Base-by-base conservation (phyloP, 2,888 invertebrate species). In the Melipona bicolor region DNA sequence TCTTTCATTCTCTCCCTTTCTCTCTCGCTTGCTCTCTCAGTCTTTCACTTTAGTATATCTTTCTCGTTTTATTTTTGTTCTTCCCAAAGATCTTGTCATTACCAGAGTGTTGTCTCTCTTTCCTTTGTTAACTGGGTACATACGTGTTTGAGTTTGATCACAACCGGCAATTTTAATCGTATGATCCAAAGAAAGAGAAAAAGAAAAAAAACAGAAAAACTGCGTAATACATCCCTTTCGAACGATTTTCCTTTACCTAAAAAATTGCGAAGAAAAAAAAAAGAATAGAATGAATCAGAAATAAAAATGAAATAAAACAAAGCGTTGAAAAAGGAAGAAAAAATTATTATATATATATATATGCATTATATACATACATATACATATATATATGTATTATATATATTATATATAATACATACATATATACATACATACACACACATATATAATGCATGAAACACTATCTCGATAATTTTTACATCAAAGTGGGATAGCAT, bases 191-290 rank as follows among this genome's bases (percentile, higher is more conserved):
- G 9, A 6, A 43, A 0, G 1, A 9, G 50, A 86, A 83, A n/a
- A n/a, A n/a, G 5, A 59, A 15, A n/a, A 54, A 86, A 83, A 86
- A 83, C 70, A 49, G 76, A 88, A 83, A 81, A 84, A 76, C 56
- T 82, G 13, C 5, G 81, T 80, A 79, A 78, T 83, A 79, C 78
- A 56, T 64, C 75, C 79, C 43, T 11, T 65, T 79, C 81, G 79
- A 86, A 74, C 24, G 77, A 76, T 74, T 87, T 84, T 77, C 79
- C 83, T 67, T 36, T 65, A 67, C 50, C 54, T 61, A 67, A 62
- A 75, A 71, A 50, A 77, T 50, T 70, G 43, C 32, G 69, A 62
- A 65, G 24, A 52, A 71, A 43, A 52, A 71, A 65, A 56, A n/a
- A 13, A 56, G 21, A 56, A 56, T 13, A 80, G 17, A 50, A 68